Conservation (phyloP, 2,888 invertebrate species). For the Dascillus cervinus region DNA sequence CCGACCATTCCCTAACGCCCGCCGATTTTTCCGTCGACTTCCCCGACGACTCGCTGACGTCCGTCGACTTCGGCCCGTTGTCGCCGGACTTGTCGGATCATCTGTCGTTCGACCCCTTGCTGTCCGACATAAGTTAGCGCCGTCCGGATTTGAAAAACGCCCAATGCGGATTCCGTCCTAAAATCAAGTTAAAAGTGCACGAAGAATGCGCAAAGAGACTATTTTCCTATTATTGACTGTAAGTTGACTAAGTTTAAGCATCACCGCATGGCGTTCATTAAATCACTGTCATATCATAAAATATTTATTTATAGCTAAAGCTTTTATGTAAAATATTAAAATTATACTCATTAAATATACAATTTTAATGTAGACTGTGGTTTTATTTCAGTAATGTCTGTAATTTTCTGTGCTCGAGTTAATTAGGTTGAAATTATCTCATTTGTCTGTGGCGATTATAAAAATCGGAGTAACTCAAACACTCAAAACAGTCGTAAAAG, state of each 20-base stretch:
- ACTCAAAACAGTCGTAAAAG: no score
- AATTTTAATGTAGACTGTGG: slow-evolving; percentile 2
- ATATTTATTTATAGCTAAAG: slow-evolving; percentile 6
- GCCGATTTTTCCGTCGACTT: slow-evolving; percentile 38
- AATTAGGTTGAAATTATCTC: no score
- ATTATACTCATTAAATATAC: slow-evolving; percentile 7
- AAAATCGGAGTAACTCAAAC: no score
- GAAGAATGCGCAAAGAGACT: slow-evolving; percentile 1
- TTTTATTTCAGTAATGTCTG: neutral
- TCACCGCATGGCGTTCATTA: neutral
- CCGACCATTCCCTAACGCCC: slow-evolving; percentile 37
- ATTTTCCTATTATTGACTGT: slow-evolving; percentile 4
- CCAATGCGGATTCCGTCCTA: no score
- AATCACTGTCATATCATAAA: slow-evolving; percentile 6
- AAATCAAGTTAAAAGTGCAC: no score
- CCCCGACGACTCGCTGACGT: slow-evolving; percentile 35
- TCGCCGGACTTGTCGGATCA: slow-evolving; percentile 37
- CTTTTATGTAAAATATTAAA: slow-evolving; percentile 8
- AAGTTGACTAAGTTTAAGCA: slow-evolving; percentile 2
- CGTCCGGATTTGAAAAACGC: no score
- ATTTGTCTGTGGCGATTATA: no score
- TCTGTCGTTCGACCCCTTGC: slow-evolving; percentile 35
- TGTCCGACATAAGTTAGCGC: slow-evolving; percentile 28
- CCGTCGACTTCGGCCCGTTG: slow-evolving; percentile 34
- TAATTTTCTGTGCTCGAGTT: no score